Conservation (phyloP, 2,113 vertebrate genomes). For the Pandion haliaetus region DNA sequence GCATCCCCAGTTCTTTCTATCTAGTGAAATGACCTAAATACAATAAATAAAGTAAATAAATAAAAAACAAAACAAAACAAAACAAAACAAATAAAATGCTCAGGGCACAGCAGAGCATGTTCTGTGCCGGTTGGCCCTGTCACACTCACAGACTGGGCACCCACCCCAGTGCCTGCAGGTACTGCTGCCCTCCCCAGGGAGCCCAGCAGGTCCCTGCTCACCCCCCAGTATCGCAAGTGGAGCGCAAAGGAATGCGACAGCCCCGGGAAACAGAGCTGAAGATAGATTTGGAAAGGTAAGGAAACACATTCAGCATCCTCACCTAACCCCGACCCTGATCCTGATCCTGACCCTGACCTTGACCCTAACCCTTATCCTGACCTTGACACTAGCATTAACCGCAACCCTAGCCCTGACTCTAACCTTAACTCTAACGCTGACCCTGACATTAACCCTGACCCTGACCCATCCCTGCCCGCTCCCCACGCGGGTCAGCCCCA, state of each 20-base stretch:
- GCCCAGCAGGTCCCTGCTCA: too few species aligned
- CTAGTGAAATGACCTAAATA: background rate
- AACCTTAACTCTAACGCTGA: background rate
- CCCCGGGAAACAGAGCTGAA: accelerated
- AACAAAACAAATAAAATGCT: background rate
- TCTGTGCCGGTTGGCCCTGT: background rate
- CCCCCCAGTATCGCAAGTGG: accelerated
- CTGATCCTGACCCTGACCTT: background rate
- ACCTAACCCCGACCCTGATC: background rate
- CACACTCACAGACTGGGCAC: background rate
- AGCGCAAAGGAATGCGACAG: background rate
- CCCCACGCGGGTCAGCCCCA: background rate
- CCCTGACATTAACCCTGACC: background rate
- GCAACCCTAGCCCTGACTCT: accelerated
- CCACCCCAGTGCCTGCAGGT: background rate
- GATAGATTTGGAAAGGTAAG: background rate
- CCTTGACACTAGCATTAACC: too few species aligned
- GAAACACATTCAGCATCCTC: background rate
- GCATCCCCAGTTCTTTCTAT: background rate
- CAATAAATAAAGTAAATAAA: background rate
- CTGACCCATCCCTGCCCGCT: background rate
- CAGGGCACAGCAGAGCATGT: background rate
- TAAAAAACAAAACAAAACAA: background rate
- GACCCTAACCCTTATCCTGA: background rate
- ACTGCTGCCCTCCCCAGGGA: background rate